Evolutionary conservation across 1,140 invertebrate genomes (phyloP), one percentile per base, ranked within the genome.

Genomic region (Drosophila repleta): DNA sequence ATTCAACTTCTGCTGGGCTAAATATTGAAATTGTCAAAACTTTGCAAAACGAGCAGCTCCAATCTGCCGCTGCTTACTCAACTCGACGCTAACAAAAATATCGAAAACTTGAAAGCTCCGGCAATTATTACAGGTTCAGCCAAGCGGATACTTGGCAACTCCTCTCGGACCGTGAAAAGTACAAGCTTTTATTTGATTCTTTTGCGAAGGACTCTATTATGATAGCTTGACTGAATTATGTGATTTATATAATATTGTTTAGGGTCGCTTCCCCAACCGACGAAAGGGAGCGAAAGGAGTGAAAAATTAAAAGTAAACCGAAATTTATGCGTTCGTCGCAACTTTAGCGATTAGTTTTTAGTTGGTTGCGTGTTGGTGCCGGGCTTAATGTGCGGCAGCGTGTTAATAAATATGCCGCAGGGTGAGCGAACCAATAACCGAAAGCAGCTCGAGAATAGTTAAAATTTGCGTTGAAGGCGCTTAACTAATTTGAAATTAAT

Each of bases 401-500:
- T 67, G 77, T 76, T 80, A 72, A 72, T 80, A 67, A 72, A 80
- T 67, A 67, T 80, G 77, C 52, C 61, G 32, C 32, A n/a, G 5
- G 45, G 53, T 29, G 57, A n/a, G n/a, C n/a, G 37, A 76, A 76
- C 81, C 72, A 72, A 80, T 76, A 66, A 26, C 72, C 49, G 56
- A 39, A 52, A 62, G 41, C 32, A 46, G 75, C 48, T 60, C 58
- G 62, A 26, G 61, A 84, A 46, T 74, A 76, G 68, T 79, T 58
- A 60, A 72, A 66, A 65, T 71, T 84, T 51, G 45, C 26, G 49
- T 62, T 55, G 29, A 45, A 35, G 20, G 53, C 57, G 57, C 61
- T 60, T 11, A 37, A 48, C 57, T 46, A 45, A 76, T 82, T 82
- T 69, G 52, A 70, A 70, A 81, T 87, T 87, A 87, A 88, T 87